phyloP scores from a whole-genome alignment of 2,113 vertebrate species.

The Oceanites oceanicus region DNA sequence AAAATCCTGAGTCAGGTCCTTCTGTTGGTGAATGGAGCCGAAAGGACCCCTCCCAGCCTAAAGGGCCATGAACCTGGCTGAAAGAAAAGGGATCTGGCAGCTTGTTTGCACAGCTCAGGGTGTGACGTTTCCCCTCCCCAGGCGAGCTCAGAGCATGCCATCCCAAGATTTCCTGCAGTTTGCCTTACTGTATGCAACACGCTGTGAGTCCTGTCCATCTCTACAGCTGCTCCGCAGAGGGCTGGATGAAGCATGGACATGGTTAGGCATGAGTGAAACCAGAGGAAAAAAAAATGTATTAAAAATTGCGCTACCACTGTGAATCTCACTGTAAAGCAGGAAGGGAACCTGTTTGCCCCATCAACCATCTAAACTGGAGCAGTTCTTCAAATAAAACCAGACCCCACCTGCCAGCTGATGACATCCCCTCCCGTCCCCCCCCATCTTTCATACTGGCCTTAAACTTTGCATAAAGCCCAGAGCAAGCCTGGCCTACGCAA shows the following conservation, averaged over 20 bases:
- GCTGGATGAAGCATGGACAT: not conserved
- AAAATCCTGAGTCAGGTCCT: not conserved
- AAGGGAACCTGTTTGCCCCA: not conserved
- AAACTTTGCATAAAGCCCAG: not conserved
- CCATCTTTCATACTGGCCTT: not conserved
- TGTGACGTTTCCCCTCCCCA: not conserved
- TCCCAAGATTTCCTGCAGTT: not conserved
- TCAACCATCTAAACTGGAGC: not conserved
- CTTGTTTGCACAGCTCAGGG: fast-evolving
- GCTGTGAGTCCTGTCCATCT: not conserved
- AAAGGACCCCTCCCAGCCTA: not conserved
- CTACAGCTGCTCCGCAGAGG: not conserved
- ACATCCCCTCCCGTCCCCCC: not conserved
- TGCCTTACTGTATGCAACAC: not conserved
- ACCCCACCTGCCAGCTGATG: not conserved
- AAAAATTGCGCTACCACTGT: not conserved
- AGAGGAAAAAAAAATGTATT: fast-evolving
- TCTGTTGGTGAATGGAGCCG: fast-evolving
- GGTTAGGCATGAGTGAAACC: not conserved
- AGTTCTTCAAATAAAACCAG: not conserved
- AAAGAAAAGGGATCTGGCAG: not conserved
- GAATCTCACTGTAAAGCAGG: not conserved
- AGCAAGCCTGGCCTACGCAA: not conserved
- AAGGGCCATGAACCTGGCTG: not conserved
- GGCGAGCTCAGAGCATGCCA: fast-evolving